A percentile compares a stretch with the other conserved stretches of the same genome.
Evolutionary conservation across 1,140 invertebrate species (phyloP).

Genomic region (Antheraea mylitta): DNA sequence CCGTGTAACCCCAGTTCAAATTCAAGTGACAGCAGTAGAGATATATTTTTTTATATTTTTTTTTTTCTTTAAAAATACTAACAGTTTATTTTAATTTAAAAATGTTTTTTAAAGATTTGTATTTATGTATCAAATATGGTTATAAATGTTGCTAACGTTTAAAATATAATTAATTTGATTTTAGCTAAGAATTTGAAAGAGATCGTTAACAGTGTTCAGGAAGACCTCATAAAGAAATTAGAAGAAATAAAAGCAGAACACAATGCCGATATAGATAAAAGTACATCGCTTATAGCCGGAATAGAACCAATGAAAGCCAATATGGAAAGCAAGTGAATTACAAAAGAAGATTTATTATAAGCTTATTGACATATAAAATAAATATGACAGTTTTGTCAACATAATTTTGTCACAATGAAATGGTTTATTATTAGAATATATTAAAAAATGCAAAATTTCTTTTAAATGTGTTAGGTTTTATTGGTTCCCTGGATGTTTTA

Average conservation of each 20-base stretch:
- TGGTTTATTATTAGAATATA: neutral
- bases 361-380: neutral
- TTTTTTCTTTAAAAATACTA: too few relatives aligned
- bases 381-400: slow-evolving; percentile 8
- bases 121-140: too few relatives aligned
- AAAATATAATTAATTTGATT: slow-evolving; percentile 21
- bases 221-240: slow-evolving; percentile 64
- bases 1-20: too few relatives aligned
- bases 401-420: slow-evolving; percentile 7
- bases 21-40: too few relatives aligned
- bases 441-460: neutral
- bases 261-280: slow-evolving; percentile 19
- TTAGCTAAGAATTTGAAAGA: slow-evolving; percentile 70
- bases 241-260: slow-evolving; percentile 60
- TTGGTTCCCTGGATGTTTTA: neutral
- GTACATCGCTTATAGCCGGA: slow-evolving; percentile 10
- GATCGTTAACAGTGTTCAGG: slow-evolving; percentile 70
- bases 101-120: too few relatives aligned
- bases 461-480: neutral
- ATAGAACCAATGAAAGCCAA: neutral
- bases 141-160: neutral
- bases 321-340: neutral
- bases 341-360: neutral
- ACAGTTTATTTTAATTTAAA: too few relatives aligned
- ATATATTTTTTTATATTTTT: too few relatives aligned